Percentiles rank a stretch among this genome's conserved stretches.
Conservation (phyloP, 2,113 vertebrate species). For the Syngnathoides biaculeatus region DNA sequence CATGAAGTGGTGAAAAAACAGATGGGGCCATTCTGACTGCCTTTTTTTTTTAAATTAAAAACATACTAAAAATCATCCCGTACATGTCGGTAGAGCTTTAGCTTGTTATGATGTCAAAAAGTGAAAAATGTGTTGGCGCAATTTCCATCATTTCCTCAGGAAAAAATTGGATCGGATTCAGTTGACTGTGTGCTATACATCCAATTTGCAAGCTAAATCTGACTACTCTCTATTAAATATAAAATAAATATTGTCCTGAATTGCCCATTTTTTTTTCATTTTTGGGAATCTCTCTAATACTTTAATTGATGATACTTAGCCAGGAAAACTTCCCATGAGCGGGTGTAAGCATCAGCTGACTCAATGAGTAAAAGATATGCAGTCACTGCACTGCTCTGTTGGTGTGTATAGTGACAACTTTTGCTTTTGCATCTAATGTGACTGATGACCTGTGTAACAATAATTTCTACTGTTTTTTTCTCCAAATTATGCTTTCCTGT, state of each 20-base stretch:
- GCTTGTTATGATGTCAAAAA: background rate
- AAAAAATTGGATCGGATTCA: background rate
- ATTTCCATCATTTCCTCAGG: background rate
- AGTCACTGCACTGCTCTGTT: constrained; percentile 7
- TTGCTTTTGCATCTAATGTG: constrained; percentile 10
- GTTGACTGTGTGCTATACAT: background rate
- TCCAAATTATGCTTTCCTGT: constrained; percentile 25
- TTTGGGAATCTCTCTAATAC: background rate
- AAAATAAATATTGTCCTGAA: background rate
- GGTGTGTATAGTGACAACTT: constrained; percentile 28
- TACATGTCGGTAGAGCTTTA: too few species aligned
- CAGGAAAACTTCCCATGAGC: background rate
- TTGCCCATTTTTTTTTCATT: too few species aligned
- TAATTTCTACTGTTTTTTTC: constrained; percentile 19
- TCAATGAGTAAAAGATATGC: constrained; percentile 5
- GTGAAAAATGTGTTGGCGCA: background rate
- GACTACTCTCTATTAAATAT: background rate
- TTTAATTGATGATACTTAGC: background rate
- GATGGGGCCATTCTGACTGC: too few species aligned
- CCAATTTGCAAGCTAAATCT: background rate
- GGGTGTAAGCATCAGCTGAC: background rate
- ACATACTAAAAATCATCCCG: too few species aligned
- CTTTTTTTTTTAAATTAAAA: too few species aligned
- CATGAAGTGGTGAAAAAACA: too few species aligned
- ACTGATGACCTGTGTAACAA: background rate